Conservation (phyloP, 2,888 invertebrate genomes). For the Melitaea athalia region DNA sequence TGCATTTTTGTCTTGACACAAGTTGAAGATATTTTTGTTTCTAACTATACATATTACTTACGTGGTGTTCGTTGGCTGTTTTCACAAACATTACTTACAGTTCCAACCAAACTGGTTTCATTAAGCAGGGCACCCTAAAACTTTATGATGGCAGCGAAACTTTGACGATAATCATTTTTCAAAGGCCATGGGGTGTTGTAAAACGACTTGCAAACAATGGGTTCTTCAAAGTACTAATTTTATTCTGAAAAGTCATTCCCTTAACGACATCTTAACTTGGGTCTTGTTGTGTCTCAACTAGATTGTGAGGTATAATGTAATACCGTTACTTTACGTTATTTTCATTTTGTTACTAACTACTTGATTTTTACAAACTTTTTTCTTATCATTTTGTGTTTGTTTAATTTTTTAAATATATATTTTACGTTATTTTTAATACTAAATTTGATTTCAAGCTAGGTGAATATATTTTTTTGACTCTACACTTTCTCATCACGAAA, state of each 20-base stretch:
- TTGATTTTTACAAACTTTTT: too few species aligned
- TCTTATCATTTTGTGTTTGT: too few species aligned
- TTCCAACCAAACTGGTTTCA: conserved; percentile 37
- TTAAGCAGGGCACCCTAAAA: conserved; percentile 48
- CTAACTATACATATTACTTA: background rate
- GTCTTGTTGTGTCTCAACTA: conserved; percentile 15
- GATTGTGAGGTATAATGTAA: background rate
- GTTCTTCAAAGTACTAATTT: conserved; percentile 48
- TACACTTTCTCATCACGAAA: too few species aligned
- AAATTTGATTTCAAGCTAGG: too few species aligned
- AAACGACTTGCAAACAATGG: conserved; percentile 51
- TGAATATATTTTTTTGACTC: too few species aligned
- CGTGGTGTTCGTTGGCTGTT: conserved; percentile 12
- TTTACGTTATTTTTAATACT: too few species aligned
- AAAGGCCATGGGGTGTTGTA: conserved; percentile 48
- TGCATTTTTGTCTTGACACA: too few species aligned
- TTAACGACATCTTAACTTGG: conserved; percentile 50
- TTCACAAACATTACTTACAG: conserved; percentile 12
- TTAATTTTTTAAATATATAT: too few species aligned
- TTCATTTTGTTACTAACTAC: too few species aligned
- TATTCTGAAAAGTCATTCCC: conserved; percentile 49
- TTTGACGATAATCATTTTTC: conserved; percentile 65
- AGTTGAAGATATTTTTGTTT: too few species aligned
- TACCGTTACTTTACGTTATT: background rate
- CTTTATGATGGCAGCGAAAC: conserved; percentile 53